Conservation (phyloP, 1,140 invertebrate genomes). For the Nixonia krombeini region DNA sequence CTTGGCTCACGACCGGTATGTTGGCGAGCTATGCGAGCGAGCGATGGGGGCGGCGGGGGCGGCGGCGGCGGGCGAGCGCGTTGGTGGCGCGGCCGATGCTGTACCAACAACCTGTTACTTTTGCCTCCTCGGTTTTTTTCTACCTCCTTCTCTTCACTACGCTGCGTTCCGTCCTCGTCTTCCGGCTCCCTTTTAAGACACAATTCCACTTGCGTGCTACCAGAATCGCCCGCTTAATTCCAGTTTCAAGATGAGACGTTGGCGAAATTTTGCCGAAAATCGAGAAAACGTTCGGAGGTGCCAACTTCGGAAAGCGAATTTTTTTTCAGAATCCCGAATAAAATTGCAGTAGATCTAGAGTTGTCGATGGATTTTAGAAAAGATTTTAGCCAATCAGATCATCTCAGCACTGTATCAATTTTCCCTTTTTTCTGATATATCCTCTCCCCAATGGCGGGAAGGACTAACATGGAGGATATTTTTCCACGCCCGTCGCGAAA, state of each 20-base stretch:
- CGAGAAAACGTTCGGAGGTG: no score
- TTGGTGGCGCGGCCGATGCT: slow-evolving; percentile 34
- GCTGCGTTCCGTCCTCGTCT: slow-evolving; percentile 32
- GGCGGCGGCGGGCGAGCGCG: slow-evolving; percentile 39
- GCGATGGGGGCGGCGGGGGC: slow-evolving; percentile 30
- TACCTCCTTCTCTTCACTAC: slow-evolving; percentile 17
- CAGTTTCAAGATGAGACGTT: background rate
- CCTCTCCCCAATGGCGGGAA: no score
- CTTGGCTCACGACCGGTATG: slow-evolving; percentile 36
- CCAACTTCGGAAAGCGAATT: no score
- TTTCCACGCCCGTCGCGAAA: no score
- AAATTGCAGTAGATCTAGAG: no score
- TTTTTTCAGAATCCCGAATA: no score
- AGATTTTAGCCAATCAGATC: no score
- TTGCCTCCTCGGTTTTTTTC: slow-evolving; percentile 39
- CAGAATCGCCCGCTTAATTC: slow-evolving; percentile 16
- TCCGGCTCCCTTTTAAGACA: slow-evolving; percentile 28
- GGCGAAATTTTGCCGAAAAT: no score
- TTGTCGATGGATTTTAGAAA: no score
- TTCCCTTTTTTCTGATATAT: no score
- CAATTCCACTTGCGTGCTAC: slow-evolving; percentile 1
- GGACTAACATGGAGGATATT: no score
- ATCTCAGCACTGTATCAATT: no score
- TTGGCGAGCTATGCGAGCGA: slow-evolving; percentile 33
- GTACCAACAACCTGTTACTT: slow-evolving; percentile 49